Base-by-base conservation (phyloP, 2,888 invertebrate genomes). In the Diarsia dahlii region DNA sequence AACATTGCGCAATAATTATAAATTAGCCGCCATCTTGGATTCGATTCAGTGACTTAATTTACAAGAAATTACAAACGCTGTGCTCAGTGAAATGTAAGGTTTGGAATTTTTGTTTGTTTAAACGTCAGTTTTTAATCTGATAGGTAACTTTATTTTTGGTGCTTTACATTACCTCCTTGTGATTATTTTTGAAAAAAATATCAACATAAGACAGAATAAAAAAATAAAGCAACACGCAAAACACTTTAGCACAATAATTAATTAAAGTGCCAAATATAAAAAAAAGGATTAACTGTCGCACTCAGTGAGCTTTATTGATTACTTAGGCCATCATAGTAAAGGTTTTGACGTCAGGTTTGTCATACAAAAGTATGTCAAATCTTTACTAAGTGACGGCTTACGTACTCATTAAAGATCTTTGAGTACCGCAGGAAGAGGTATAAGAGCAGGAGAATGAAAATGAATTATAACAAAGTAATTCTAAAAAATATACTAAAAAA, bases 21-120 rank as follows among this genome's bases (percentile, higher is more conserved):
- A n/a, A n/a, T 69, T 67, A 71, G n/a, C 45, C 39, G 71, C 84
- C 80, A 58, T 84, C 75, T 84, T 75, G 62, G 46, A 80, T 70
- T 80, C 52, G 48, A 75, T 79, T 75, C 62, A 79, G 56, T 71
- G 65, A 71, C 69, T 83, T 66, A 54, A 71, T 84, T 83, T 69
- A 50, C n/a, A 50, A 45, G n/a, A 75, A 71, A 71, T 62, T 80
- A 69, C 45, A 65, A 50, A 68, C 5, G 54, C 58, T 34, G 9
- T 64, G 63, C 34, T 46, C 48, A 45, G 12, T 67, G 15, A 69
- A 46, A 62, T 74, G 34, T 8, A 28, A 56, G 56, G 13, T n/a
- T 56, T 28, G 50, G 2, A 56, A 18, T 78, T 66, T 45, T 45
- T 70, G 20, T 66, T 66, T 56, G 52, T 65, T n/a, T n/a, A 39